Percentiles rank a stretch among this genome's conserved stretches.
phyloP scores from a whole-genome alignment of 1,140 invertebrate species.

The Cyclina sinensis region DNA sequence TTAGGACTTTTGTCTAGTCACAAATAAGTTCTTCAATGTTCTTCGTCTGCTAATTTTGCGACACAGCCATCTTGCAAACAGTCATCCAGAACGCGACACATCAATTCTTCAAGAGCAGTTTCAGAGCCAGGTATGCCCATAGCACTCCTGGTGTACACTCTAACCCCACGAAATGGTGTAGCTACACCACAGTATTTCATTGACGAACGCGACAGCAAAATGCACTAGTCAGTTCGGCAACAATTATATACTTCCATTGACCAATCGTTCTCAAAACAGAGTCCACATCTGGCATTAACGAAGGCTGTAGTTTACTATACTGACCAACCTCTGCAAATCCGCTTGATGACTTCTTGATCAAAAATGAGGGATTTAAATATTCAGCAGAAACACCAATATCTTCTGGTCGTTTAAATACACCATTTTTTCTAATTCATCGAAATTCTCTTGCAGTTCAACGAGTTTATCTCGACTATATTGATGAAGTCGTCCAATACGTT shows the following conservation, averaged over 20 bases:
- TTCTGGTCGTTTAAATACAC: conserved; percentile 31
- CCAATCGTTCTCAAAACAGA: conserved; percentile 67
- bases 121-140: conserved; percentile 68
- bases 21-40: conserved; percentile 58
- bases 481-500: conserved; percentile 66
- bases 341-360: conserved; percentile 25
- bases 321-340: conserved; percentile 54
- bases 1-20: conserved; percentile 39
- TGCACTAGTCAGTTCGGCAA: conserved; percentile 69
- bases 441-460: conserved; percentile 53
- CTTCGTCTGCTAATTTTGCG: conserved; percentile 63
- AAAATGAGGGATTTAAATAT: not conserved
- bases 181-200: conserved; percentile 65
- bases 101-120: conserved; percentile 71
- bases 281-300: conserved; percentile 67
- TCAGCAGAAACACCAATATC: conserved; percentile 23
- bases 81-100: conserved; percentile 70
- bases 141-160: conserved; percentile 38
- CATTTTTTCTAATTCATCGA: conserved; percentile 50
- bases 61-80: conserved; percentile 71
- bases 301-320: conserved; percentile 72
- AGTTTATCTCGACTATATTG: conserved; percentile 59
- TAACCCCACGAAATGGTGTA: conserved; percentile 6
- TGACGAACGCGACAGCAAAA: conserved; percentile 59
- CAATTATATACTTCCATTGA: conserved; percentile 68